These are phyloP conservation scores for Pipistrellus kuhlii DNA, from an alignment of 2,797 vertebrate genomes.

Conservation along the genomic window DNA sequence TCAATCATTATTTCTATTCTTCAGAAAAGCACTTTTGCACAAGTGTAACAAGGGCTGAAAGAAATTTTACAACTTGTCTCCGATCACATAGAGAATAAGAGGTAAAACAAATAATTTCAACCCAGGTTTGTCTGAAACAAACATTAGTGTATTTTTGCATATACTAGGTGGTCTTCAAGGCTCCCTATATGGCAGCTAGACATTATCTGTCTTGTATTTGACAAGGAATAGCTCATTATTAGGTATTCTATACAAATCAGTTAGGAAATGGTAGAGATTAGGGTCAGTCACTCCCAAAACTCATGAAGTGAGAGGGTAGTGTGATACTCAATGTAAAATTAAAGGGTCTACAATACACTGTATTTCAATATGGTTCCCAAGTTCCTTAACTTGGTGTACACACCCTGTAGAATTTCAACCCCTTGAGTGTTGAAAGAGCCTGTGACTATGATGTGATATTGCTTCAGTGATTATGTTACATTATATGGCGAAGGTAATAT, in stretches of 20 bases:
- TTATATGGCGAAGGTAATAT: neutral
- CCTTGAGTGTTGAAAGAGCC: neutral
- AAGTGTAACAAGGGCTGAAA: neutral
- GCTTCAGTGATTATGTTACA: neutral
- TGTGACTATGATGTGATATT: neutral
- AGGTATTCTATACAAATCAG: conserved; percentile 2
- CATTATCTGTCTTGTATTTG: neutral
- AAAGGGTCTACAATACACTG: neutral
- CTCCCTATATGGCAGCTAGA: neutral
- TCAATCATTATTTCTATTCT: conserved; percentile 1
- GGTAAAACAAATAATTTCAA: neutral
- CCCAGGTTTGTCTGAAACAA: neutral
- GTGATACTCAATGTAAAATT: neutral
- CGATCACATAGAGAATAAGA: neutral
- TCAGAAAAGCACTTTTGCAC: neutral
- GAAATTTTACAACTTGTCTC: neutral
- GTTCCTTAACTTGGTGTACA: neutral
- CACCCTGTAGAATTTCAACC: neutral
- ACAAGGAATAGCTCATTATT: neutral
- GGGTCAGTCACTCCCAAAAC: neutral
- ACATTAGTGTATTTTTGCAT: neutral
- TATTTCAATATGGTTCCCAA: conserved; percentile 5
- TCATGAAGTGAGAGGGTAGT: neutral
- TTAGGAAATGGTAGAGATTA: neutral
- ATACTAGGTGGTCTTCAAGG: neutral